Evolutionary conservation across 2,797 vertebrate species (phyloP).

Genomic region (Alosa sapidissima): DNA sequence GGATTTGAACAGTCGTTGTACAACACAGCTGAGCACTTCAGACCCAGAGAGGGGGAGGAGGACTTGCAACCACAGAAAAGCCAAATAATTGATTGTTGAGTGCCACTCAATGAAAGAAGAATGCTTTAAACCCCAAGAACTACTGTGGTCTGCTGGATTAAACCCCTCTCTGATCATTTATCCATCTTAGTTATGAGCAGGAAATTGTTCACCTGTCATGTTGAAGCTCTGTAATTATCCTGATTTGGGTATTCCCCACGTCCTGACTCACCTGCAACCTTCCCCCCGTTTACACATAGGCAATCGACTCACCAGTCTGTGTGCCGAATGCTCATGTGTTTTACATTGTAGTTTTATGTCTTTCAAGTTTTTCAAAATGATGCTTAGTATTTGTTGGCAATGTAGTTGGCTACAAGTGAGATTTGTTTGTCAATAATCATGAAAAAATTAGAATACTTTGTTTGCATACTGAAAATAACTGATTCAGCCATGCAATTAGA

Average conservation of each 20-base stretch:
- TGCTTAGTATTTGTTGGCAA: neutral
- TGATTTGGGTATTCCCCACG: slow-evolving; percentile 20
- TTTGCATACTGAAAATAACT: neutral
- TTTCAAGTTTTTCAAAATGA: neutral
- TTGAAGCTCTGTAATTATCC: slow-evolving; percentile 24
- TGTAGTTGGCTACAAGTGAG: neutral
- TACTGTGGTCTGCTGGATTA: slow-evolving; percentile 2
- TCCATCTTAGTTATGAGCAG: slow-evolving; percentile 29
- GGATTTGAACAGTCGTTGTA: slow-evolving; percentile 47
- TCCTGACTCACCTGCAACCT: slow-evolving; percentile 4
- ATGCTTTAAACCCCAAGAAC: slow-evolving; percentile 24
- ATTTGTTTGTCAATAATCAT: neutral
- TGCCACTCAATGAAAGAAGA: slow-evolving; percentile 40
- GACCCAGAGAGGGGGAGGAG: slow-evolving; percentile 32
- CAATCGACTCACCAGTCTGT: neutral
- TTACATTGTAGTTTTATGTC: neutral
- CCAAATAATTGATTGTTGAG: slow-evolving; percentile 44
- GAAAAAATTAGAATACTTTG: neutral
- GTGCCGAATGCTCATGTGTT: neutral
- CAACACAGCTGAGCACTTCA: slow-evolving; percentile 54
- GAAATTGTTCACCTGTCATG: slow-evolving; percentile 19
- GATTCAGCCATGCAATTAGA: neutral
- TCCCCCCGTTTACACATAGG: neutral
- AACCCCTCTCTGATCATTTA: slow-evolving; percentile 25
- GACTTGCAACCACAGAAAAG: slow-evolving; percentile 17